These are phyloP conservation scores for Scaptomyza montana DNA, from an alignment of 1,140 invertebrate species.

Conservation along the genomic window DNA sequence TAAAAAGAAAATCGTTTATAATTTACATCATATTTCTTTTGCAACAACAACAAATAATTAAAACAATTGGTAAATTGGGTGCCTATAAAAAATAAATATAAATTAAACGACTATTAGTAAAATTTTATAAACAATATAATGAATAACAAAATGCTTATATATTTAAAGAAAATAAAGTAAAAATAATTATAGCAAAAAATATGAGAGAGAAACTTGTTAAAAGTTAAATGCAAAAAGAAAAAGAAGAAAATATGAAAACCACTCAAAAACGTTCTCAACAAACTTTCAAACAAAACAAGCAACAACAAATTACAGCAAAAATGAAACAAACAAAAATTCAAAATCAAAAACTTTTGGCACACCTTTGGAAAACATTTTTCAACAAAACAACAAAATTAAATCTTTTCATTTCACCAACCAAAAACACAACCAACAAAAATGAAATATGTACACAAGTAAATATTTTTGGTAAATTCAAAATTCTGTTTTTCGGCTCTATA, in stretches of 20 bases:
- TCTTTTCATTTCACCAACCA: conserved; percentile 19
- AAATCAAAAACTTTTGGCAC: conserved; percentile 81
- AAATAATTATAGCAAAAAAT: conserved; percentile 49
- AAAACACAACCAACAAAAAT: conserved; percentile 43
- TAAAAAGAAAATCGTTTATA: conserved; percentile 11
- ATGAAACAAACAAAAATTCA: conserved; percentile 52
- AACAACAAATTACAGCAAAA: conserved; percentile 48
- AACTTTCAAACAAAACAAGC: conserved; percentile 55
- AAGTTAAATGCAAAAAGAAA: conserved; percentile 27
- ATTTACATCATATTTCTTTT: conserved; percentile 34
- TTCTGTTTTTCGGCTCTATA: conserved; percentile 74
- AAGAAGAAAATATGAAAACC: conserved; percentile 53
- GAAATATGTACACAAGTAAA: conserved; percentile 1
- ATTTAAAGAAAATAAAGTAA: conserved; percentile 61
- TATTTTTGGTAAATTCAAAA: conserved; percentile 58
- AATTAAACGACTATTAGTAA: conserved; percentile 80
- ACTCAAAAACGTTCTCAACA: conserved; percentile 83
- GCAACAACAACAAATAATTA: conserved; percentile 50
- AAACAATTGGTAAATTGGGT: conserved; percentile 84
- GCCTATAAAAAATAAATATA: conserved; percentile 78
- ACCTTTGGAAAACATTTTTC: conserved; percentile 84
- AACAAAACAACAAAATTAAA: conserved; percentile 38
- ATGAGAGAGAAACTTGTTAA: conserved; percentile 56
- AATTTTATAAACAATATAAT: conserved; percentile 77
- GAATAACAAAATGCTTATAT: conserved; percentile 57